Evolutionary conservation across 2,113 vertebrate genomes (phyloP).

Genomic region (Myotis davidii): DNA sequence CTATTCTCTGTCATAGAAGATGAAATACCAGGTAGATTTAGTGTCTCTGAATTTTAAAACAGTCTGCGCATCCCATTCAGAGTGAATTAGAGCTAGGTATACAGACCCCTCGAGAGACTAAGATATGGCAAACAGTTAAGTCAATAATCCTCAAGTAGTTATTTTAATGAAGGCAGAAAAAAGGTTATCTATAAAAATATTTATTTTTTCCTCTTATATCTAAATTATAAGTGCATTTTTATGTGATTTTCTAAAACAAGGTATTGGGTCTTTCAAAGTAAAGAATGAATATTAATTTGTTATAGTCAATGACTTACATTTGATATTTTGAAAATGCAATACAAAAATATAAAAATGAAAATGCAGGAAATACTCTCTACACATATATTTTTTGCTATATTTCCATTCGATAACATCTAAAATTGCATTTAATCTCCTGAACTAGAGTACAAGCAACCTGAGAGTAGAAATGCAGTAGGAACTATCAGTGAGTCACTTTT

Average conservation of each 20-base stretch:
- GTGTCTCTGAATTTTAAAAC: not conserved
- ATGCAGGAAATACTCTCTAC: not conserved
- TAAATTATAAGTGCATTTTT: not conserved
- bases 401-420: not conserved
- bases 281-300: constrained; percentile 30
- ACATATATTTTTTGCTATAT: not conserved
- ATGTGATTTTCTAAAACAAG: not conserved
- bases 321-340: not conserved
- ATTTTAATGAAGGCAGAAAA: not conserved
- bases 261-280: not conserved
- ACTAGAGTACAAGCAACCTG: not conserved
- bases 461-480: not conserved
- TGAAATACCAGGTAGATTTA: not conserved
- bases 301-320: not conserved
- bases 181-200: not conserved
- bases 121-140: not conserved
- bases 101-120: not conserved
- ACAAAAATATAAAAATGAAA: not conserved
- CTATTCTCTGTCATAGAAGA: not conserved
- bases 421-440: not conserved
- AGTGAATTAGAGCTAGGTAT: not conserved
- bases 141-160: constrained; percentile 10
- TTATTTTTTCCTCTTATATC: not conserved
- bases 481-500: not conserved
- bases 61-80: not conserved